Evolutionary conservation across 2,888 invertebrate species (phyloP), one percentile per base, ranked within the genome.

Genomic region (Drosophila falleni): DNA sequence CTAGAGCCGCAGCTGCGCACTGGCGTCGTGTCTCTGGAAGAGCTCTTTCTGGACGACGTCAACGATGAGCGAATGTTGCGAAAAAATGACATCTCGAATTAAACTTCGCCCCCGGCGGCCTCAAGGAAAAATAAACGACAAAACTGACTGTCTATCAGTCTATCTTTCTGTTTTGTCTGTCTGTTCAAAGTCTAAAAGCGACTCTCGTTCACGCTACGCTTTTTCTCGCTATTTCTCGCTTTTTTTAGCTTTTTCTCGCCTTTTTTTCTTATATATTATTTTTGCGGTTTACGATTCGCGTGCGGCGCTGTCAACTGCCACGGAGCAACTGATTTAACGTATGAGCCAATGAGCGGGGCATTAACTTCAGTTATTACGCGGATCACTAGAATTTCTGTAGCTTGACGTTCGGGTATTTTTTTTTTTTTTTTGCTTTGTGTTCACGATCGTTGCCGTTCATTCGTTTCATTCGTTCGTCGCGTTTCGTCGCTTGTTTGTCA

Each of bases 1-100:
- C 91, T 82, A 10, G 91, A 89, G 15, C 31, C 33, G 41, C 37
- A 47, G 35, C 59, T 78, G 56, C 90, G 86, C 47, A 91, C 91
- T 2, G 91, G 92, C 19, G 92, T 92, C 49, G 90, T 90, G 26
- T 92, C 92, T 58, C 92, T 91, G 59, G 92, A 90, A 23, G 90
- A 86, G 75, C 89, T 92, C 78, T 89, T 91, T 1, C 89, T 55
- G 33, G 81, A 88, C 59, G 79, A 74, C 37, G 59, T 53, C 74
- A 92, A 80, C 47, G 92, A 89, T 51, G 90, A 88, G 67, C 92
- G 92, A 59, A 92, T 88, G 69, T 90, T 92, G 73, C 92, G 92
- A 80, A 92, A 90, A 79, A 92, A 92, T 68, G 92, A 91, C 92
- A 92, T 92, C 68, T 51, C 62, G 53, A 62, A 65, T 70, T 66